Conservation (phyloP, 2,113 vertebrate species). For the Prochilodus magdalenae region DNA sequence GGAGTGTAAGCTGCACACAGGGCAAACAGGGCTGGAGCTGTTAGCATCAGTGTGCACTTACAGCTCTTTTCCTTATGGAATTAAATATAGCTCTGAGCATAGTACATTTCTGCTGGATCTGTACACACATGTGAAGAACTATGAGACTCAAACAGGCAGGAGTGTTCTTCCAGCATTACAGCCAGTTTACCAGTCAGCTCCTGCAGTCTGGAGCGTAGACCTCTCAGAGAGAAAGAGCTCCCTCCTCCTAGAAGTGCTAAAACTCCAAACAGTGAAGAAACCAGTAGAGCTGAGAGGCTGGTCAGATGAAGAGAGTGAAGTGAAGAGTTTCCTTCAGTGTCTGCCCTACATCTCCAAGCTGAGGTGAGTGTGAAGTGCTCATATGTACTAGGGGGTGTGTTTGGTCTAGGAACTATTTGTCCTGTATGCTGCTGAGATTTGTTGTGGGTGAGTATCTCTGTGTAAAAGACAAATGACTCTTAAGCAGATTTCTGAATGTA, state of each 20-base stretch:
- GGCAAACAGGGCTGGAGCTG: no score
- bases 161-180: slow-evolving; percentile 37
- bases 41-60: slow-evolving; percentile 29
- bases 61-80: slow-evolving; percentile 1
- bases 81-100: background rate
- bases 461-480: no score
- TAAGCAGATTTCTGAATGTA: no score
- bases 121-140: slow-evolving; percentile 35
- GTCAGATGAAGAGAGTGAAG: slow-evolving; percentile 48
- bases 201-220: slow-evolving; percentile 28
- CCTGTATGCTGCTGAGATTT: no score
- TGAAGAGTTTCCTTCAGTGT: slow-evolving; percentile 47
- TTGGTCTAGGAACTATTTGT: no score
- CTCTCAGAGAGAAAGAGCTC: slow-evolving; percentile 41
- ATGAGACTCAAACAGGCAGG: slow-evolving; percentile 22
- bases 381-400: no score
- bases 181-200: slow-evolving; percentile 39
- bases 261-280: slow-evolving; percentile 48
- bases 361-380: slow-evolving; percentile 39
- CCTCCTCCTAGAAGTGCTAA: slow-evolving; percentile 40
- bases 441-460: background rate
- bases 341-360: slow-evolving; percentile 48
- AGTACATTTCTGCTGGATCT: slow-evolving; percentile 22
- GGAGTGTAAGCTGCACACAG: slow-evolving; percentile 19
- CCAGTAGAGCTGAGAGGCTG: slow-evolving; percentile 42